A percentile compares a stretch with the other conserved stretches of the same genome.
These are phyloP conservation scores for Eupeodes luniger DNA, from an alignment of 2,888 invertebrate species.

Conservation along the genomic window DNA sequence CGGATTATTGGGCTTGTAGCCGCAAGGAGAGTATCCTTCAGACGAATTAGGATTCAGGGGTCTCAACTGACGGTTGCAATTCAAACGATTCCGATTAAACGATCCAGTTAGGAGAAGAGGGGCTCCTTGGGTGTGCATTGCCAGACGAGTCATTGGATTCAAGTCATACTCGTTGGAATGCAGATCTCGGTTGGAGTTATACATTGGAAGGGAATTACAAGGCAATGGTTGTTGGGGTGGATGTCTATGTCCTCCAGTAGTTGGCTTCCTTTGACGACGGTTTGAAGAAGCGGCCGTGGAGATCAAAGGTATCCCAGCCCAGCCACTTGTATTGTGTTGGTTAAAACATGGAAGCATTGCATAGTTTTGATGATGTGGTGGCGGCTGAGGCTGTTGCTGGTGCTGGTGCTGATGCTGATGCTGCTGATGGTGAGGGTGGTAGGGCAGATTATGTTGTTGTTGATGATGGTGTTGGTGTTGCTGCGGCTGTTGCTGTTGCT, in stretches of 20 bases:
- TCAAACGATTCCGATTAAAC: slow-evolving; percentile 63
- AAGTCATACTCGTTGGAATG: slow-evolving; percentile 76
- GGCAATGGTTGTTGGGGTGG: slow-evolving; percentile 43
- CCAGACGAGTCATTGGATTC: slow-evolving; percentile 87
- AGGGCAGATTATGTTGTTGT: slow-evolving; percentile 62
- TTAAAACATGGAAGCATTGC: slow-evolving; percentile 79
- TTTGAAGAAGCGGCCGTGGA: slow-evolving; percentile 88
- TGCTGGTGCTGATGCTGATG: slow-evolving; percentile 58
- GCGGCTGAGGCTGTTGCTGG: slow-evolving; percentile 54
- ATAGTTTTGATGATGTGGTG: slow-evolving; percentile 78
- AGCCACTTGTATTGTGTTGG: slow-evolving; percentile 86
- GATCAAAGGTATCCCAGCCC: slow-evolving; percentile 93
- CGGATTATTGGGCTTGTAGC: slow-evolving; percentile 46
- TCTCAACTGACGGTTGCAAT: slow-evolving; percentile 62
- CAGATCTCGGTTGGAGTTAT: slow-evolving; percentile 62
- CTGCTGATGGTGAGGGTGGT: slow-evolving; percentile 59
- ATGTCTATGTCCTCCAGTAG: slow-evolving; percentile 27
- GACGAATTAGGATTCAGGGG: slow-evolving; percentile 44
- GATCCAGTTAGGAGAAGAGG: slow-evolving; percentile 88
- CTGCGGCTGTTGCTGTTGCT: slow-evolving; percentile 50
- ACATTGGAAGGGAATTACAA: slow-evolving; percentile 59
- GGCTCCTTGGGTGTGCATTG: slow-evolving; percentile 93
- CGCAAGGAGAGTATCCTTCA: slow-evolving; percentile 54
- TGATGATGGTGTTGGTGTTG: slow-evolving; percentile 55
- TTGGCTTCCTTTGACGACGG: slow-evolving; percentile 62